phyloP scores from a whole-genome alignment of 2,888 invertebrate species.

The Desoria tigrina region DNA sequence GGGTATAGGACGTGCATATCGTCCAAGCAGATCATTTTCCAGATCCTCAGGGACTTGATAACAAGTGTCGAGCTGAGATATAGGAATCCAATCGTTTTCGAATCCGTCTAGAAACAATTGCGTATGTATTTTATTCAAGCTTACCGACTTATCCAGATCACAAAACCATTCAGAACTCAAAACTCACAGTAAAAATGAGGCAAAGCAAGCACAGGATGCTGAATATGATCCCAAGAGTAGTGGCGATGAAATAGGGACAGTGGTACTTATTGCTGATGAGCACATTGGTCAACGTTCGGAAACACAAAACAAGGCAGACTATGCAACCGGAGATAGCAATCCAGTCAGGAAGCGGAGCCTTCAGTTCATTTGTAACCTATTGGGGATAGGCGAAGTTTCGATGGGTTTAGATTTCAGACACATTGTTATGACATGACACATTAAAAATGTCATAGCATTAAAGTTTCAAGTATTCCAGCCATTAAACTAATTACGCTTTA shows the following conservation, averaged over 20 bases:
- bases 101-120: background rate
- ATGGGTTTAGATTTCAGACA: background rate
- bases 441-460: too few species aligned
- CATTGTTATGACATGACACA: too few species aligned
- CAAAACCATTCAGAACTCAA: too few species aligned
- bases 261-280: background rate
- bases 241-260: background rate
- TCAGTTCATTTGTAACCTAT: background rate
- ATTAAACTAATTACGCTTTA: too few species aligned
- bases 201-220: background rate
- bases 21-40: background rate
- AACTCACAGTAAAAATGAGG: slow-evolving; percentile 3
- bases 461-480: too few species aligned
- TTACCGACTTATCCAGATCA: too few species aligned
- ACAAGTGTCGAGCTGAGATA: background rate
- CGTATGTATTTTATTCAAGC: too few species aligned
- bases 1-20: slow-evolving; percentile 7
- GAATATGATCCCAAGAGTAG: background rate
- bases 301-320: background rate
- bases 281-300: background rate
- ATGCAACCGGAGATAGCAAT: slow-evolving; percentile 10
- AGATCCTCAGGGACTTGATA: background rate
- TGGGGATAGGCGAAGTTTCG: background rate
- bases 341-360: background rate
- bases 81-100: background rate